These are phyloP conservation scores for Papilio protenor DNA, from an alignment of 2,888 invertebrate genomes.

Conservation along the genomic window DNA sequence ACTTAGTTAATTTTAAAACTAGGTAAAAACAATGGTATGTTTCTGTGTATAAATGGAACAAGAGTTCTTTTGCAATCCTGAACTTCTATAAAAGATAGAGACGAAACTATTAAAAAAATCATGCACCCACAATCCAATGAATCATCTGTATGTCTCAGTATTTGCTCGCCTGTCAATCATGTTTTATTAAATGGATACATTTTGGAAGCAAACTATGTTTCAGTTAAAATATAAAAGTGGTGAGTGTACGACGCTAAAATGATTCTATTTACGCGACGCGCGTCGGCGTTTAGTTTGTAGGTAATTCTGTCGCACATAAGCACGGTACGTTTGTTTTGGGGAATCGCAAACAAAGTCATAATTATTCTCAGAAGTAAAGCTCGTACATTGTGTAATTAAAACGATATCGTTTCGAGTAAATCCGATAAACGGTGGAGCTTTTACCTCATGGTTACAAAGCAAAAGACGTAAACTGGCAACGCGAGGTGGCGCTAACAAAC, in stretches of 20 bases:
- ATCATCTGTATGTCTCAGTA: background rate
- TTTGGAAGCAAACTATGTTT: constrained; percentile 14
- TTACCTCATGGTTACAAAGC: constrained; percentile 34
- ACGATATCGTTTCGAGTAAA: constrained; percentile 60
- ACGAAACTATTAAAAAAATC: too few species aligned
- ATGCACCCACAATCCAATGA: background rate
- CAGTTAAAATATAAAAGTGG: constrained; percentile 68
- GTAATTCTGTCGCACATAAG: constrained; percentile 73
- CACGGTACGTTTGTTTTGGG: constrained; percentile 78
- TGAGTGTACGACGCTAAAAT: constrained; percentile 76
- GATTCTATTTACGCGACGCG: constrained; percentile 75
- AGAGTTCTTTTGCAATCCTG: background rate
- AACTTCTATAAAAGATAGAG: background rate
- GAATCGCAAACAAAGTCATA: constrained; percentile 77
- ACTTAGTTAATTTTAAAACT: too few species aligned
- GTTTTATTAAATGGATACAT: background rate
- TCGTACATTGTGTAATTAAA: constrained; percentile 65
- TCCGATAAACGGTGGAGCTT: constrained; percentile 52
- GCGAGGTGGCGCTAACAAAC: background rate
- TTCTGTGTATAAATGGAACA: background rate
- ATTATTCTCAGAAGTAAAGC: constrained; percentile 71
- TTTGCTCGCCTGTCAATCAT: background rate
- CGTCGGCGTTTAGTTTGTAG: constrained; percentile 73
- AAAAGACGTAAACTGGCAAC: background rate
- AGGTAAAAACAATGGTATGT: background rate